Evolutionary conservation across 2,113 vertebrate genomes (phyloP), one percentile per base, ranked within the genome.

Genomic region (Emydocephalus ijimae): DNA sequence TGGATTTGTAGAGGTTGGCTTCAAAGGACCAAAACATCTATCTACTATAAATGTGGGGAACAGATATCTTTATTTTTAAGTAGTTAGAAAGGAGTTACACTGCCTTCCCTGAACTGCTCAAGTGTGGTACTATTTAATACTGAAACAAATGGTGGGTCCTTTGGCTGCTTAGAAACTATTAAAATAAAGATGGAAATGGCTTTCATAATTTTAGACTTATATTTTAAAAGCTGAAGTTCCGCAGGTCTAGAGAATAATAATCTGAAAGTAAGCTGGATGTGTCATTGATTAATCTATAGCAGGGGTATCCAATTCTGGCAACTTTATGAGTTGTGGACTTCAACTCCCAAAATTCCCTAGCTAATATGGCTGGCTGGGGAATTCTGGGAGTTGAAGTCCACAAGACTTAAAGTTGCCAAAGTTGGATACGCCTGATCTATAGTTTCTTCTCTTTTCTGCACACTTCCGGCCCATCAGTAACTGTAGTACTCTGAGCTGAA

Each of bases 1-100:
- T 97, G 95, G 91, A 91, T 96, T 96, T 85, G 56, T 97, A 95
- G 97, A 97, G 95, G 93, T 93, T 89, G 94, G 95, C 92, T 95
- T 91, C 95, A 93, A 91, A 94, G 96, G 93, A 61, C 94, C 93
- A 89, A 94, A 91, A 87, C 90, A 91, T 95, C 95, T 95, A 90
- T 95, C 94, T 81, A 81, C 8, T 92, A 93, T 89, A 96, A 95
- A 97, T 91, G 95, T 45, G 93, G 64, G 64, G 52, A 91, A 87
- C 93, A 94, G 86, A 92, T 91, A 88, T 34, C 91, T 87, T 69
- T 64, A 87, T 5, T 0, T 92, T 64, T 61, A 86, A 86, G 20
- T 86, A 55, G 81, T 94, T 85, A 93, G 52, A 18, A 50, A 86
- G 85, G 88, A 48, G 54, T 74, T 94, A 14, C 0, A 0, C n/a